Base-by-base conservation (phyloP, 2,888 invertebrate species). In the Thera obeliscata region DNA sequence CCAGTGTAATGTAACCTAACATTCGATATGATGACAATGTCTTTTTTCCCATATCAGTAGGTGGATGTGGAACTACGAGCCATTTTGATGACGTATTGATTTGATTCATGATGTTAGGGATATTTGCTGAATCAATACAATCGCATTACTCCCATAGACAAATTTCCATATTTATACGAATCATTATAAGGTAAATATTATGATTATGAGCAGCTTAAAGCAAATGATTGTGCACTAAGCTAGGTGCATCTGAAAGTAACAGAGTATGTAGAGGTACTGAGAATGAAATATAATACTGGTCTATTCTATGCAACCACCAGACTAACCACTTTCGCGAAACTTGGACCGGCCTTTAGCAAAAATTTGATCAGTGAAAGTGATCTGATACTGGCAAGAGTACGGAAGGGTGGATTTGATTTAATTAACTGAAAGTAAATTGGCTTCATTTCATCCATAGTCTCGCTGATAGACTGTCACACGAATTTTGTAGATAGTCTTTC, bases 311-410 rank as follows among this genome's bases (percentile, higher is more conserved):
- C 81, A 81, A 78, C 50, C 64, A 84, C 88, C 87, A 83, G 86
- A 84, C 87, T 82, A 84, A 91, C 92, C 88, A 90, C 93, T 93
- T 93, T 93, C 93, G 91, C 92, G 81, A 85, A 87, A 81, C 87
- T 72, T 77, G 85, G 89, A 91, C 93, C 91, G 91, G 93, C 88
- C 91, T 91, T 91, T 90, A 91, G 91, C 90, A 91, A 93, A 92
- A 92, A 91, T 93, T 91, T 93, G 87, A 93, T 88, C 92, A 92
- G 93, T 90, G 93, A 93, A 93, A 93, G 93, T 83, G 84, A 76
- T 79, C 80, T 80, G 83, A 82, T 87, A 83, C 82, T 78, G 76
- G 75, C 73, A 73, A 49, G 55, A 73, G 69, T 70, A 69, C 70
- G 73, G 77, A 83, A 85, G 86, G 85, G 87, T 87, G 76, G 78